Conservation (phyloP, 2,888 invertebrate genomes). For the Anthophora plumipes region DNA sequence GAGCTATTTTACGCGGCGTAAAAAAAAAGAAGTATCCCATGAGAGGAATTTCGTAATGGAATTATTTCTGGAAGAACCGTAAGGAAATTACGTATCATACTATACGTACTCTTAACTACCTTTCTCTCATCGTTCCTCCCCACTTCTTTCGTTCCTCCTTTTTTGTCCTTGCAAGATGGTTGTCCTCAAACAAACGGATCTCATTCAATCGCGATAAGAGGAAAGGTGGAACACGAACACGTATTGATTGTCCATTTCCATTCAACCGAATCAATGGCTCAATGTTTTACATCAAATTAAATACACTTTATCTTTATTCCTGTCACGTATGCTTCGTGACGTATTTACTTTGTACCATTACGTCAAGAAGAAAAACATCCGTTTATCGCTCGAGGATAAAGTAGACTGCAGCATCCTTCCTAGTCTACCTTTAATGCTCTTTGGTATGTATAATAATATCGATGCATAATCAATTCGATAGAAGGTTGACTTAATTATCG, state of each 20-base stretch:
- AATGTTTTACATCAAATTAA: neutral
- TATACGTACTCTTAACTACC: conserved; percentile 20
- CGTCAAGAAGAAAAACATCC: neutral
- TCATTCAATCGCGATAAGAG: conserved; percentile 22
- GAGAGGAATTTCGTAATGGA: conserved; percentile 39
- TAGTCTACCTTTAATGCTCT: neutral
- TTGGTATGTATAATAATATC: conserved; percentile 15
- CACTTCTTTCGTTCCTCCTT: neutral
- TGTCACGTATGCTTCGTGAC: neutral
- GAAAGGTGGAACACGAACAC: conserved; percentile 9
- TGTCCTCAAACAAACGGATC: conserved; percentile 34
- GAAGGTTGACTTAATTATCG: neutral
- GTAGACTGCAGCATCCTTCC: conserved; percentile 10
- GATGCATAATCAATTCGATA: neutral
- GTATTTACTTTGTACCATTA: neutral
- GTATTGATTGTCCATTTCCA: neutral
- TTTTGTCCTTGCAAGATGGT: conserved; percentile 40
- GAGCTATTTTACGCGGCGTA: neutral
- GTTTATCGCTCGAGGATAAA: conserved; percentile 24
- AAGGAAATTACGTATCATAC: conserved; percentile 41
- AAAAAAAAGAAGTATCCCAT: conserved; percentile 20
- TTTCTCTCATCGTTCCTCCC: conserved; percentile 33
- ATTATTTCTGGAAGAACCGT: conserved; percentile 37
- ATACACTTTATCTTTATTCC: neutral
- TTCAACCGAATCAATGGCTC: conserved; percentile 8